Evolutionary conservation across 2,797 vertebrate genomes (phyloP), one percentile per base, ranked within the genome.

Genomic region (Chlorospingus semifuscus): DNA sequence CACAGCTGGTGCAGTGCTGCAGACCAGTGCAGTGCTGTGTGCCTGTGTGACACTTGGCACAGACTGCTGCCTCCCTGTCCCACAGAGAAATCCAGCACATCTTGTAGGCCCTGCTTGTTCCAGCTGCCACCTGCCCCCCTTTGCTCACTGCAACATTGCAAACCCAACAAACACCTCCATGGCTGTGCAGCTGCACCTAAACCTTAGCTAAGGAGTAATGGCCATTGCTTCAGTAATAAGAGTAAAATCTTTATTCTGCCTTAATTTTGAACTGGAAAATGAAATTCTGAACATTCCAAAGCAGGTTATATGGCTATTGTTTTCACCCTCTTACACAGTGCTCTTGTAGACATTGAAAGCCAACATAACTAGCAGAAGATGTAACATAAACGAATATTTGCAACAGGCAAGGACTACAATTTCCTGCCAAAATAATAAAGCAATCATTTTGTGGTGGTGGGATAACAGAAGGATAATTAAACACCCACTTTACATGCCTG

Each of bases 401-500:
- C 57, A 88, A 93, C 55, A 69, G 16, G 14, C 15, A 24, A 84
- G 52, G 19, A 88, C 65, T 79, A 87, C 20, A 81, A 7, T 76
- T 88, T 86, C 63, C 47, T 5, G 1, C n/a, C 66, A 59, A 92
- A 86, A 90, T 59, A 82, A 81, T 57, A 90, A 75, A 90, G 53
- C 27, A 50, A 26, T 87, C n/a, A 46, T 84, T 92, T 84, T 76
- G 18, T 82, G 56, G 30, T 89, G 86, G 77, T 79, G 59, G 77
- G 55, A 84, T 93, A 90, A 84, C 68, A 76, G 44, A 44, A 95
- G 63, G 52, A 70, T 84, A 94, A 90, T 94, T 93, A 82, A 92
- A 96, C 44, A 14, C 83, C 44, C 79, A 72, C 53, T 82, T 94
- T 63, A n/a, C 21, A 52, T 13, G 13, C 30, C 79, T 84, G 77